Evolutionary conservation across 2,888 invertebrate genomes (phyloP), one percentile per base, ranked within the genome.

Genomic region (Abscondita cerata): DNA sequence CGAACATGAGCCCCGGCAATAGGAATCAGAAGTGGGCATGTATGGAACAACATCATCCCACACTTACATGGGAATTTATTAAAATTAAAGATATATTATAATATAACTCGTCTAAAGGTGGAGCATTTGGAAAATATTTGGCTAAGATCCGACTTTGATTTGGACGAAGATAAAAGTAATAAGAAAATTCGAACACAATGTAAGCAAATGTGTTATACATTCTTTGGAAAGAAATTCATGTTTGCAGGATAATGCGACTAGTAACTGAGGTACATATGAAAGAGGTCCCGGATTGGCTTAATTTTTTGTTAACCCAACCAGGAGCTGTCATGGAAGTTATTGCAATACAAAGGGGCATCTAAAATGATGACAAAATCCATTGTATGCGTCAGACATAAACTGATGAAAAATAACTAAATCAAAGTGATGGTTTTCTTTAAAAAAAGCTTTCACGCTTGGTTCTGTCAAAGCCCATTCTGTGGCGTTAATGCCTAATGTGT

Each of bases 221-320:
- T 18, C 68, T 51, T 31, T 65, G 53, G 15, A n/a, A 33, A 51
- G 25, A 68, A 66, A n/a, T 15, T 55, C 52, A 54, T 64, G 34
- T 52, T 36, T 1, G 12, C 9, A 1, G 52, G 6, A 11, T 18
- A 31, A 1, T 34, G n/a, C 16, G 8, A 50, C n/a, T 9, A 31
- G 80, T 6, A 78, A 78, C 46, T 83, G 80, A 0, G 83, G 82
- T 25, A 83, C n/a, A n/a, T n/a, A n/a, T n/a, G n/a, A n/a, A n/a
- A n/a, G n/a, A n/a, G n/a, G n/a, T n/a, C n/a, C n/a, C n/a, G n/a
- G n/a, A n/a, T n/a, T n/a, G n/a, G n/a, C n/a, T n/a, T n/a, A n/a
- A n/a, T n/a, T n/a, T n/a, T n/a, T n/a, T n/a, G n/a, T n/a, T n/a
- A n/a, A n/a, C n/a, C n/a, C n/a, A n/a, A n/a, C n/a, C n/a, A n/a